phyloP scores from a whole-genome alignment of 2,113 vertebrate species.

The Ornithorhynchus anatinus region DNA sequence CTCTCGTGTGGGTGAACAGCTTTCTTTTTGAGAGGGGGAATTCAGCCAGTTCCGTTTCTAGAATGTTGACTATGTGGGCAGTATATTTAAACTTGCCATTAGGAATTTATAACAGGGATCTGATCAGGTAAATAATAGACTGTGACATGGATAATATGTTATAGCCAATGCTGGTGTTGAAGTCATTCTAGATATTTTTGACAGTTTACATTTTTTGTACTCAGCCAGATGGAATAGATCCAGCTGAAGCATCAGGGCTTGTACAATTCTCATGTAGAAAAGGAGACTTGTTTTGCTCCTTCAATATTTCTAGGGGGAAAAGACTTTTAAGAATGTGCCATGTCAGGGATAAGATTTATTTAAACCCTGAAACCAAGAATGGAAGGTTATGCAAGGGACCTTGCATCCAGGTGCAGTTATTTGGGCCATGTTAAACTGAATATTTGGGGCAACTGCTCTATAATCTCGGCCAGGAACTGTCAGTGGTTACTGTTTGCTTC shows the following conservation, averaged over 20 bases:
- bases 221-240: not conserved
- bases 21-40: slow-evolving; percentile 23
- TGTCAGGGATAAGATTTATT: too few relatives aligned
- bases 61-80: not conserved
- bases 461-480: too few relatives aligned
- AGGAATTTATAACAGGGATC: slow-evolving; percentile 25
- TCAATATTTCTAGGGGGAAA: too few relatives aligned
- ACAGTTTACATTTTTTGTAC: not conserved
- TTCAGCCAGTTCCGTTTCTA: not conserved
- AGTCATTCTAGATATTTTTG: not conserved
- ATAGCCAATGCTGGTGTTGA: not conserved
- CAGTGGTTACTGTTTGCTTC: too few relatives aligned
- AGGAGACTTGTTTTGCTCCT: not conserved
- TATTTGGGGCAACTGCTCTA: too few relatives aligned
- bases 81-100: slow-evolving; percentile 4
- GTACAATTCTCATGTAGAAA: not conserved
- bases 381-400: too few relatives aligned
- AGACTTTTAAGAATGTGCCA: too few relatives aligned
- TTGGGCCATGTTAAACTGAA: too few relatives aligned
- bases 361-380: too few relatives aligned
- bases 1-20: not conserved
- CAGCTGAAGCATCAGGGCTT: not conserved
- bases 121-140: not conserved
- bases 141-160: not conserved
- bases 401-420: too few relatives aligned